Percentiles rank a stretch among this genome's conserved stretches.
phyloP scores from a whole-genome alignment of 2,797 vertebrate genomes.

The Notolepis coatsorum region DNA sequence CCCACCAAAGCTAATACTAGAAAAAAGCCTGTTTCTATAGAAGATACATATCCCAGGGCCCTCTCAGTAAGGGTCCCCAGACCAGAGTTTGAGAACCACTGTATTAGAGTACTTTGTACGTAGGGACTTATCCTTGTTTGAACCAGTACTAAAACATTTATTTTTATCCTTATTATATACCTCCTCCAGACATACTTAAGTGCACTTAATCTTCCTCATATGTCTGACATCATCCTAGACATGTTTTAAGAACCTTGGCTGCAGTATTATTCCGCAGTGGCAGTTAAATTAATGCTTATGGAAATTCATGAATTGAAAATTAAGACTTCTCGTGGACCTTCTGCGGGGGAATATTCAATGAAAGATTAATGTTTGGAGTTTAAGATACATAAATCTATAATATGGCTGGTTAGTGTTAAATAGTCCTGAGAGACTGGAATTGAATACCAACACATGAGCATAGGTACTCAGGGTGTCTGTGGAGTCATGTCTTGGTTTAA shows the following conservation, averaged over 20 bases:
- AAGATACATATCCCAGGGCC: no score
- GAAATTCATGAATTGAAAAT: slow-evolving; percentile 52
- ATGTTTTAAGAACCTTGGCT: slow-evolving; percentile 27
- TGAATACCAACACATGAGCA: no score
- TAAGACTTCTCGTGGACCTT: slow-evolving; percentile 44
- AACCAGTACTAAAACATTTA: no score
- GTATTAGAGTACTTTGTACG: slow-evolving; percentile 24
- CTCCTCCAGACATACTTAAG: slow-evolving; percentile 24
- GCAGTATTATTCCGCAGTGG: slow-evolving; percentile 30
- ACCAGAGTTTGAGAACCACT: background rate
- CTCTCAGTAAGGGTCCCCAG: no score
- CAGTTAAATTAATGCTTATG: slow-evolving; percentile 44
- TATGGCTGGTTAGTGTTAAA: slow-evolving; percentile 59
- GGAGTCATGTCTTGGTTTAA: no score
- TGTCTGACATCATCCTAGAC: slow-evolving; percentile 22
- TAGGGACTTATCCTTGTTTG: no score
- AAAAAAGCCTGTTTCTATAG: no score
- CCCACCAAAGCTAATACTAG: no score
- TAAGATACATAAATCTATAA: slow-evolving; percentile 74
- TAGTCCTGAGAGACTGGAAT: slow-evolving; percentile 43
- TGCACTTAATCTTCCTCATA: slow-evolving; percentile 6
- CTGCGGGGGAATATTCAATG: slow-evolving; percentile 50
- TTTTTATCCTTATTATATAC: slow-evolving; percentile 40
- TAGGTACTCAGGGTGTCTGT: no score
- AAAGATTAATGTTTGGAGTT: slow-evolving; percentile 73